A percentile compares a stretch with the other conserved stretches of the same genome.
These are phyloP conservation scores for Thera obeliscata DNA, from an alignment of 2,888 invertebrate genomes.

Conservation along the genomic window DNA sequence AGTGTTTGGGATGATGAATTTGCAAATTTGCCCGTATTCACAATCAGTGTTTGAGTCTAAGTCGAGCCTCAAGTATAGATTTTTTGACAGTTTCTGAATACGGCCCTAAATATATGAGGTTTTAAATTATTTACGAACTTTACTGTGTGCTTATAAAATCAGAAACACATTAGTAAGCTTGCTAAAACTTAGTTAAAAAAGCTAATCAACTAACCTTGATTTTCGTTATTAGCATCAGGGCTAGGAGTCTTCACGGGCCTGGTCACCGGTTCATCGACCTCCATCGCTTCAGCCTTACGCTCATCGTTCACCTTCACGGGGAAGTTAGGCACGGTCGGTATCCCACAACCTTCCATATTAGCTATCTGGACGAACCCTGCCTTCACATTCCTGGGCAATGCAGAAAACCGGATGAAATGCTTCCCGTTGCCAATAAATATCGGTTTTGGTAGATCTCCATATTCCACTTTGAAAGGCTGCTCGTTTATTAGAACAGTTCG, in stretches of 20 bases:
- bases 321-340: conserved; percentile 44
- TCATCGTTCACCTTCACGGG: conserved; percentile 44
- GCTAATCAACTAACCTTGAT: conserved; percentile 59
- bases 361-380: conserved; percentile 89
- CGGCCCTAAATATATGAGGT: too few species aligned
- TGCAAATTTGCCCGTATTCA: too few species aligned
- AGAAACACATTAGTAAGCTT: too few species aligned
- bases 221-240: conserved; percentile 64
- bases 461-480: conserved; percentile 90
- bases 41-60: too few species aligned
- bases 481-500: conserved; percentile 91
- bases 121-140: too few species aligned
- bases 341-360: conserved; percentile 87
- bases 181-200: too few species aligned
- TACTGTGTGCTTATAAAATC: too few species aligned
- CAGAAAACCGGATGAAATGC: conserved; percentile 92
- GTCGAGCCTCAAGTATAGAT: too few species aligned
- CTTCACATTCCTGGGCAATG: conserved; percentile 88
- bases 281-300: conserved; percentile 53
- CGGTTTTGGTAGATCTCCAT: conserved; percentile 93
- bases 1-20: too few species aligned
- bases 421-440: conserved; percentile 89
- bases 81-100: too few species aligned
- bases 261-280: conserved; percentile 52
- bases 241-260: conserved; percentile 66